Conservation (phyloP, 2,113 vertebrate genomes). For the Quiscalus mexicanus region DNA sequence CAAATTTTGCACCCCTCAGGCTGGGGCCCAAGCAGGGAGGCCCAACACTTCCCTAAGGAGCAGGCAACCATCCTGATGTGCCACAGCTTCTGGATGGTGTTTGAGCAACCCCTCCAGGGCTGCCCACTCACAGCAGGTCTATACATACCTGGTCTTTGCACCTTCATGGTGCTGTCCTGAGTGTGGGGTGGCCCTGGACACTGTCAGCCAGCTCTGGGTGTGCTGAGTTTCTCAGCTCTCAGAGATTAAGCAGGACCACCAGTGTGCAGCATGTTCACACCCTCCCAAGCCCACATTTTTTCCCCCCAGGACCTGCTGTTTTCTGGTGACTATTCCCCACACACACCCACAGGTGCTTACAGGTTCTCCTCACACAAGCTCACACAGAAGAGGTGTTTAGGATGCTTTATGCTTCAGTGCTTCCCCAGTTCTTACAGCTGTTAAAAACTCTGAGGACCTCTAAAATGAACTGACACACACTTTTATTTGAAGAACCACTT, state of each 20-base stretch:
- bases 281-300: neutral
- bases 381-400: neutral
- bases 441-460: neutral
- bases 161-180: neutral
- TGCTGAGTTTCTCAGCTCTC: neutral
- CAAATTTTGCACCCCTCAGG: fast-evolving
- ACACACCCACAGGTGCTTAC: neutral
- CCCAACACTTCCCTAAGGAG: neutral
- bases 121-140: neutral
- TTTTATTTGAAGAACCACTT: conserved; percentile 27
- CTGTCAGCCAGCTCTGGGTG: fast-evolving
- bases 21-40: neutral
- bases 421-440: neutral
- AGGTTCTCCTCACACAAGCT: neutral
- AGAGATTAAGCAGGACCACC: neutral
- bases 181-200: neutral
- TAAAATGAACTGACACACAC: neutral
- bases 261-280: neutral
- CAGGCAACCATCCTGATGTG: fast-evolving
- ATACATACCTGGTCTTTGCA: neutral
- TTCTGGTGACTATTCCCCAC: neutral
- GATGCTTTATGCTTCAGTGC: neutral
- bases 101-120: neutral
- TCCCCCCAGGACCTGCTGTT: neutral
- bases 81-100: neutral